These are phyloP conservation scores for Rhea pennata DNA, from an alignment of 2,113 vertebrate species.

Conservation along the genomic window DNA sequence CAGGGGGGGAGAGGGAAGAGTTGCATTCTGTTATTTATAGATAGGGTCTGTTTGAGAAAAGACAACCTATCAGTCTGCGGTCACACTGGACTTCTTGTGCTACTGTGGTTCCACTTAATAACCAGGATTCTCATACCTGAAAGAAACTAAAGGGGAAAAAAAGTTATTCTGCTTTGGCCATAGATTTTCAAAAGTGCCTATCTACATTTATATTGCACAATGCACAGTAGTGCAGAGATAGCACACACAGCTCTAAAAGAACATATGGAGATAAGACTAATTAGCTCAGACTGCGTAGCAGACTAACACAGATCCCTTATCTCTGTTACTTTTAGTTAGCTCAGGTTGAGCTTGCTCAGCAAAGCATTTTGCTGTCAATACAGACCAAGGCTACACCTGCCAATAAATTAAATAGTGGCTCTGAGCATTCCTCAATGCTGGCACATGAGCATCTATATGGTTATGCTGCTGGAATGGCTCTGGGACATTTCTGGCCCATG, in stretches of 20 bases:
- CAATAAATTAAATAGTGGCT: background rate
- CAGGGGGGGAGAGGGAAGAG: background rate
- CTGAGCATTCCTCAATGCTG: background rate
- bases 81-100: background rate
- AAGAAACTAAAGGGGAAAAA: background rate
- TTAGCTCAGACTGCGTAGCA: constrained; percentile 28
- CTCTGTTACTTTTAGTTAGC: constrained; percentile 52
- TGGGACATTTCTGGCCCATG: background rate
- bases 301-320: constrained; percentile 23
- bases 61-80: background rate
- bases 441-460: background rate
- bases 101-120: background rate
- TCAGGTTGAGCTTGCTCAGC: constrained; percentile 27
- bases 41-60: too few species aligned
- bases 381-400: background rate
- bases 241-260: background rate
- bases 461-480: background rate
- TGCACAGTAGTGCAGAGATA: background rate
- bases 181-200: constrained; percentile 16
- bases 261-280: background rate
- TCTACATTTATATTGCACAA: constrained; percentile 1
- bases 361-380: background rate
- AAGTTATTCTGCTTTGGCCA: background rate
- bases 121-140: background rate
- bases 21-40: background rate